Evolutionary conservation across 2,797 vertebrate species (phyloP).

Genomic region (Aldrovandia affinis): DNA sequence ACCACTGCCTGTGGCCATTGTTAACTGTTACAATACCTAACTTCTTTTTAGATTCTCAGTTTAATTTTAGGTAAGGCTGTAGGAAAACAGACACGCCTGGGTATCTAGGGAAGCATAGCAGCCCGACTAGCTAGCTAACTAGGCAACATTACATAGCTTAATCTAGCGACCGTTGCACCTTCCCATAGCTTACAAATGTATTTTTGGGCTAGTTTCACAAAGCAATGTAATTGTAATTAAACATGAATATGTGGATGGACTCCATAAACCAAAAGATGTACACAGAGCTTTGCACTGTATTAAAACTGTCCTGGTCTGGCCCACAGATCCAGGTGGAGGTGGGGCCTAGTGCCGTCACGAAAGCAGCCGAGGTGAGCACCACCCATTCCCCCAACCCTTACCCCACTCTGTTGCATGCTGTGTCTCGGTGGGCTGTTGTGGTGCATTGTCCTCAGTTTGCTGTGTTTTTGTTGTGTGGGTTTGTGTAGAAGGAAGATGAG

Average conservation of each 20-base stretch:
- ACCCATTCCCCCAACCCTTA: background rate
- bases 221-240: background rate
- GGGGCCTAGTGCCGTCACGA: constrained; percentile 35
- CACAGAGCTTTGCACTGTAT: background rate
- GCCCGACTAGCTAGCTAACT: background rate
- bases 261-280: background rate
- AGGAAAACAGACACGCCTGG: background rate
- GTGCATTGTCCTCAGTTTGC: constrained; percentile 12
- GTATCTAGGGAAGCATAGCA: background rate
- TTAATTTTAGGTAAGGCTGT: background rate
- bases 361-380: background rate
- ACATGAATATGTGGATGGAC: background rate
- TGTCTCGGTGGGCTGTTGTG: background rate
- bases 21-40: background rate
- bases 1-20: background rate
- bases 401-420: background rate
- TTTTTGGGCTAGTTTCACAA: background rate
- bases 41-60: background rate
- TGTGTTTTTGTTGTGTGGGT: background rate
- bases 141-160: background rate
- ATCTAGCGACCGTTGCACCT: background rate
- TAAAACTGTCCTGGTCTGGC: constrained; percentile 36
- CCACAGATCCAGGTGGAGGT: constrained; percentile 72
- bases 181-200: background rate
- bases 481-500: constrained; percentile 52